These are phyloP conservation scores for Homarus gammarus DNA, from an alignment of 2,888 invertebrate genomes.

Conservation along the genomic window DNA sequence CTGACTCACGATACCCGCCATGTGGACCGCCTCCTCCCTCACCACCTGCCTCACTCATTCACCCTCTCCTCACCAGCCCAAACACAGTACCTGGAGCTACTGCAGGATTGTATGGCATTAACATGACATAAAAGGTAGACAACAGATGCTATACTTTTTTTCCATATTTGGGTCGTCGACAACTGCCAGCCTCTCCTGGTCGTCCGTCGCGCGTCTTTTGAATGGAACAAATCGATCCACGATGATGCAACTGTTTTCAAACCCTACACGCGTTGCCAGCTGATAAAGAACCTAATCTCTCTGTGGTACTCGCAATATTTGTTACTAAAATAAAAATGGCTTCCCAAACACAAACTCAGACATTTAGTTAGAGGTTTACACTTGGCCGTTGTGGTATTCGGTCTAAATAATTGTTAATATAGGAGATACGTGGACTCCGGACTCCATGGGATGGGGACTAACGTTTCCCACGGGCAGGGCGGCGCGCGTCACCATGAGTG, in stretches of 20 bases:
- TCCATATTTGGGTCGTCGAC: not conserved
- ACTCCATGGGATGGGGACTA: not conserved
- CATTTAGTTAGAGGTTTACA: no score
- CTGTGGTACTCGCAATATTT: no score
- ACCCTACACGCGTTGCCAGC: not conserved
- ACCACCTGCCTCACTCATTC: not conserved
- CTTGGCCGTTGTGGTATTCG: no score
- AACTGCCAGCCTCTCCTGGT: constrained; percentile 26
- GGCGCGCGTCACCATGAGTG: not conserved
- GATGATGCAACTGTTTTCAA: constrained; percentile 61
- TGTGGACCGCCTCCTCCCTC: not conserved
- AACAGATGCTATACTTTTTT: not conserved
- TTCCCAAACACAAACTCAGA: no score
- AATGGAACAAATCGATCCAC: constrained; percentile 55
- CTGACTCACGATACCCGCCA: not conserved
- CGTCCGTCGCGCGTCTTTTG: constrained; percentile 48
- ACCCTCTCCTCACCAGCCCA: no score
- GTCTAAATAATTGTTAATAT: no score
- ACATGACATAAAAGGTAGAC: not conserved
- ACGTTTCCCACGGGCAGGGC: not conserved
- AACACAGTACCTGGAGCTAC: no score
- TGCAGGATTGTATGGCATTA: no score
- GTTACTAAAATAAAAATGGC: no score
- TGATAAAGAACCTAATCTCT: no score
- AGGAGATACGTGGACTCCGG: no score